Evolutionary conservation across 2,797 vertebrate species (phyloP).

Genomic region (Epinephelus malabaricus): DNA sequence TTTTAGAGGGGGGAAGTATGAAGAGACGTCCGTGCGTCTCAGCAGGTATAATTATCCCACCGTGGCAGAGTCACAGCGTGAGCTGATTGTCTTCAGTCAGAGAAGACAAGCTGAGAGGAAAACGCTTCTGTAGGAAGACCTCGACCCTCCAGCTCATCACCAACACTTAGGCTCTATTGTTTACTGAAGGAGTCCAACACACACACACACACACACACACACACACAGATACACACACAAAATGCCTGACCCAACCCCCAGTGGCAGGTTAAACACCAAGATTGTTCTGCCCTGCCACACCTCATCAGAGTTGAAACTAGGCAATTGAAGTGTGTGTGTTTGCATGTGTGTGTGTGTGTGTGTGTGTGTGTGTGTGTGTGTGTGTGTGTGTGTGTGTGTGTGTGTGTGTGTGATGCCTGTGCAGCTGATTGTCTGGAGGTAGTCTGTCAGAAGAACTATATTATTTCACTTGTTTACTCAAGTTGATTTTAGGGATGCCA

Average conservation of each 20-base stretch:
- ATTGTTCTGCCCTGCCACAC: constrained; percentile 66
- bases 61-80: constrained; percentile 55
- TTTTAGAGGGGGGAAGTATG: not conserved
- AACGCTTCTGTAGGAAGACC: constrained; percentile 63
- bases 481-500: constrained; percentile 19
- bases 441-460: constrained; percentile 31
- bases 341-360: constrained; percentile 49
- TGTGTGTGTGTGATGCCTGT: constrained; percentile 57
- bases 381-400: constrained; percentile 17
- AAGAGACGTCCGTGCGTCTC: constrained; percentile 18
- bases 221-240: constrained; percentile 16
- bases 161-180: constrained; percentile 77
- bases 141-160: constrained; percentile 77
- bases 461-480: constrained; percentile 31
- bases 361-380: constrained; percentile 25
- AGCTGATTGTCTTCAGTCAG: constrained; percentile 69
- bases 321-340: constrained; percentile 36
- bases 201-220: constrained; percentile 18
- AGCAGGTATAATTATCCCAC: constrained; percentile 68
- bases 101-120: constrained; percentile 67
- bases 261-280: constrained; percentile 79
- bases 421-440: constrained; percentile 41
- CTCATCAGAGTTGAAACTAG: constrained; percentile 69
- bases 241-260: constrained; percentile 58
- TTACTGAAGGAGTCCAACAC: constrained; percentile 45